Base-by-base conservation (phyloP, 2,113 vertebrate species). In the Accipiter virgatus region DNA sequence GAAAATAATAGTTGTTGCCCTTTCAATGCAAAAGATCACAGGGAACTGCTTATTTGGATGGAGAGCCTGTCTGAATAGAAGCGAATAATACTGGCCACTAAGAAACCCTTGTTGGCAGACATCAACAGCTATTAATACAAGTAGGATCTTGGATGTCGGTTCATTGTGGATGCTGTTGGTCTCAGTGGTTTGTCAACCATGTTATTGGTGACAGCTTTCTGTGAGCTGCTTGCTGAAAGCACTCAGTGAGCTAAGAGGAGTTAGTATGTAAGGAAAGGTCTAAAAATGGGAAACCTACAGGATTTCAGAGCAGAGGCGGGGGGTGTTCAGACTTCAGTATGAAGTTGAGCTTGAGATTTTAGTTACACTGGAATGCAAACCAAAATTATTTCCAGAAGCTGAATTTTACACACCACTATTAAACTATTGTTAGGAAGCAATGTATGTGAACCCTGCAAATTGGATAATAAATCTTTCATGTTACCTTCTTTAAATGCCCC, bases 41-140 rank as follows among this genome's bases (percentile, higher is more conserved):
- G 27, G 45, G 38, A 68, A 38, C 79, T 82, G 83, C 83, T 93
- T 31, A 90, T 95, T 81, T 59, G 78, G 62, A 86, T 93, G 81
- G 79, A 84, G 92, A 93, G 11, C 65, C 43, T 93, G 90, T 73
- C 70, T 59, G 59, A 81, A 16, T 12, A 58, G 87, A 45, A 55
- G 52, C 27, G 13, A 93, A 67, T 61, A 31, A n/a, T 47, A 8
- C 1, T 65, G 88, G 80, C 84, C 78, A 40, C 67, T 52, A 31
- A 67, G 87, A 81, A 82, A 50, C 25, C 25, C 47, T 65, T 48
- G 22, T 59, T 78, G 88, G 53, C 79, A 82, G 67, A 20, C 73
- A 82, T 88, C 86, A 90, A 5, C 58, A 91, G 75, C 68, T 78
- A 23, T 96, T 93, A 92, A 63, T 62, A 36, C 63, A 48, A 36